Percentiles rank a stretch among this genome's conserved stretches.
These are phyloP conservation scores for Pterocles gutturalis DNA, from an alignment of 2,113 vertebrate genomes.

Conservation along the genomic window DNA sequence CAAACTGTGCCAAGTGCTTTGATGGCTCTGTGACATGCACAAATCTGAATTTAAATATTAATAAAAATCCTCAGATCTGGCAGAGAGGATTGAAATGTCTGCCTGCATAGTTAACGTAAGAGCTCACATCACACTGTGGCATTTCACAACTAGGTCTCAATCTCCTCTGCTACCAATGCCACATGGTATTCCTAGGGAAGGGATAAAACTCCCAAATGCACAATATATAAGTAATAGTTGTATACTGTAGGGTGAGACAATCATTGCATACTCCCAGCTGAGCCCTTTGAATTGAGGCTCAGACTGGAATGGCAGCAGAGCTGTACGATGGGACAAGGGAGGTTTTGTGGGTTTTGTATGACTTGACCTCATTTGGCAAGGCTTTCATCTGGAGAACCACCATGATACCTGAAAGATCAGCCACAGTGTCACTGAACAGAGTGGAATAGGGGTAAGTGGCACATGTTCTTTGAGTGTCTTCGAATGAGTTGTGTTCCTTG, in stretches of 20 bases:
- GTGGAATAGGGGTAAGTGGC: not conserved
- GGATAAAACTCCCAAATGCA: not conserved
- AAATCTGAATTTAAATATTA: not conserved
- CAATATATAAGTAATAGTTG: not conserved
- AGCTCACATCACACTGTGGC: not conserved
- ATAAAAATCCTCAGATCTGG: not conserved
- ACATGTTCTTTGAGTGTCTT: not conserved
- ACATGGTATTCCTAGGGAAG: not conserved
- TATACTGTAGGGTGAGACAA: not conserved
- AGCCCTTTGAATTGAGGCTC: not conserved
- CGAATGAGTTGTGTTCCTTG: not conserved
- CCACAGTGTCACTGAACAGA: not conserved
- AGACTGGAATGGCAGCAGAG: not conserved
- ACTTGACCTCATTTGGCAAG: not conserved
- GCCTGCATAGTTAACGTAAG: not conserved
- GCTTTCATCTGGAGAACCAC: not conserved
- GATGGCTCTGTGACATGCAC: not conserved
- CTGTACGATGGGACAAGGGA: not conserved
- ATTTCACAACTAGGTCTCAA: slow-evolving; percentile 9
- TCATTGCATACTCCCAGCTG: not conserved
- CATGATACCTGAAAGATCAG: not conserved
- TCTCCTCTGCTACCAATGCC: not conserved
- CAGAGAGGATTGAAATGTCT: not conserved
- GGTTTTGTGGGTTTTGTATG: not conserved
- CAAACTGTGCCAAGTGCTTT: not conserved